Conservation (phyloP, 92 coral and sea anemone species). For the Diadumene lineata region DNA sequence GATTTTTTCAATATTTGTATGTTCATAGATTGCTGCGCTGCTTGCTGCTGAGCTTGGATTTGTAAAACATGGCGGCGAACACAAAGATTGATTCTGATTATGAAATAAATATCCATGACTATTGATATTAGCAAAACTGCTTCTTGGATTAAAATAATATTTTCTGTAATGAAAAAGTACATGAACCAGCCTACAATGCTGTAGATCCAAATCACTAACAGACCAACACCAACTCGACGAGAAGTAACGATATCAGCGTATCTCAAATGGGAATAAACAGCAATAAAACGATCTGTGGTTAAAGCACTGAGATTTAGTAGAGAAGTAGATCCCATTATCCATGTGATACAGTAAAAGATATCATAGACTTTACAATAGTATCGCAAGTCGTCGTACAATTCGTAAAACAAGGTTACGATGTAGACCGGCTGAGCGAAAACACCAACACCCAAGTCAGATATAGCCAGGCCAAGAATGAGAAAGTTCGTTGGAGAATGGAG, state of each 20-base stretch:
- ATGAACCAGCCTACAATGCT: not conserved
- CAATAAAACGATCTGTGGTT: slow-evolving; percentile 15
- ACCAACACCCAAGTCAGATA: slow-evolving; percentile 9
- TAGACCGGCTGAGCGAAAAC: not conserved
- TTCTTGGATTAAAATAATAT: too few species aligned
- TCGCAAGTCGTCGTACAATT: not conserved
- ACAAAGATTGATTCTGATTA: not conserved
- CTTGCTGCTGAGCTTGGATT: slow-evolving; percentile 22
- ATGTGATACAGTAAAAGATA: not conserved
- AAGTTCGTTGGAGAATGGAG: slow-evolving; percentile 11
- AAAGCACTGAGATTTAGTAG: not conserved
- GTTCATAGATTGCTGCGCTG: not conserved
- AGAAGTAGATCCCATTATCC: not conserved
- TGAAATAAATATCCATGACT: too few species aligned
- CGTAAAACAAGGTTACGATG: not conserved
- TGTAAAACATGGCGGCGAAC: slow-evolving; percentile 20
- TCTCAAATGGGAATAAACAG: slow-evolving; percentile 5
- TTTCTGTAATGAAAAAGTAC: too few species aligned
- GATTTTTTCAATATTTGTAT: slow-evolving; percentile 12
- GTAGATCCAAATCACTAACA: not conserved
- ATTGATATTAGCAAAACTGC: too few species aligned
- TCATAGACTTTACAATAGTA: not conserved
- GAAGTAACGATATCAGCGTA: not conserved
- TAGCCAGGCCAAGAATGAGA: slow-evolving; percentile 15
- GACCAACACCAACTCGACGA: not conserved